phyloP scores from a whole-genome alignment of 1,140 invertebrate genomes.

The Sinonovacula constricta region DNA sequence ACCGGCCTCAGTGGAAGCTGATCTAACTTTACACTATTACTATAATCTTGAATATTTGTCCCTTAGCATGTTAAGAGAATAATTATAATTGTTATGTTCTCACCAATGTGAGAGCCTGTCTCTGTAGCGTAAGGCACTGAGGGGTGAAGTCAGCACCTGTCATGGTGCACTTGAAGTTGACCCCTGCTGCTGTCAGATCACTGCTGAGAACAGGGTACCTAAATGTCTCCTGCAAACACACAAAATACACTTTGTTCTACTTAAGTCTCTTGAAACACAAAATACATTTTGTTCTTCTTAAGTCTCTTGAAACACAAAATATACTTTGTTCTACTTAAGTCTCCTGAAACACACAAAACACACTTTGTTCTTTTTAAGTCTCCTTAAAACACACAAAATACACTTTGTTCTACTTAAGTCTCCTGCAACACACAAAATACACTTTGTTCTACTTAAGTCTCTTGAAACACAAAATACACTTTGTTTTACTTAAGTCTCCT shows the following conservation, averaged over 20 bases:
- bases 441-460: neutral
- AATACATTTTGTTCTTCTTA: neutral
- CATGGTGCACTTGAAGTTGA: constrained; percentile 54
- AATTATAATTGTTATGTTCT: constrained; percentile 18
- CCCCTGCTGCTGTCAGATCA: constrained; percentile 31
- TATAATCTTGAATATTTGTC: neutral
- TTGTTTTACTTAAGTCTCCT: neutral
- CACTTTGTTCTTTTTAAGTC: too few relatives aligned
- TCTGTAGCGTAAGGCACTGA: constrained; percentile 60
- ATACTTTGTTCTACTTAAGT: neutral
- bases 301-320: neutral
- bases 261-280: neutral
- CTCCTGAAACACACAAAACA: neutral
- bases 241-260: neutral
- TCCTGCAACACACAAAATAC: too few relatives aligned
- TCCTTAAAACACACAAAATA: neutral
- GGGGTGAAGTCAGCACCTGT: constrained; percentile 62
- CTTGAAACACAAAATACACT: too few relatives aligned
- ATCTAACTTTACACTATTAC: neutral
- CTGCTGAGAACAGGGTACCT: constrained; percentile 60
- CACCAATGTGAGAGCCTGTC: constrained; percentile 57
- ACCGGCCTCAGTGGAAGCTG: neutral
- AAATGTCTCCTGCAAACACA: constrained; percentile 60
- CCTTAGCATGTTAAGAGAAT: neutral
- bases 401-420: neutral